Evolutionary conservation across 2,113 vertebrate species (phyloP).

Genomic region (Mola mola): DNA sequence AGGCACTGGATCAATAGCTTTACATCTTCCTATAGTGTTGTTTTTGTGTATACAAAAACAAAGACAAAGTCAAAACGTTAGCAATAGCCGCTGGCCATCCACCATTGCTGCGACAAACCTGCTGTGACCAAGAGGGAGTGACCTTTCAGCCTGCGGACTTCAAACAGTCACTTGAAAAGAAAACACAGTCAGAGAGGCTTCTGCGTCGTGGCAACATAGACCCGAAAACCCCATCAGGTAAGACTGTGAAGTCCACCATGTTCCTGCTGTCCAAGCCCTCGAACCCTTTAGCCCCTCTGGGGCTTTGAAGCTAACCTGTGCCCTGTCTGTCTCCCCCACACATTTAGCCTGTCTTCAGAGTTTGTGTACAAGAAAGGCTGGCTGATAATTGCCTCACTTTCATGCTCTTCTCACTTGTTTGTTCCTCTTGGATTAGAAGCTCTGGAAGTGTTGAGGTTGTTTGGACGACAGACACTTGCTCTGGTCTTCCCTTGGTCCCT

Average conservation of each 20-base stretch:
- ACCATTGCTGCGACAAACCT: slow-evolving; percentile 62
- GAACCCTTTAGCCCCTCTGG: slow-evolving; percentile 69
- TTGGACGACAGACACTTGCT: slow-evolving; percentile 47
- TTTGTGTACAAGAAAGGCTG: slow-evolving; percentile 53
- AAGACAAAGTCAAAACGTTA: slow-evolving; percentile 69
- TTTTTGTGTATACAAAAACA: slow-evolving; percentile 65
- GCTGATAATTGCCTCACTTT: slow-evolving; percentile 69
- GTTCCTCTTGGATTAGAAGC: slow-evolving; percentile 64
- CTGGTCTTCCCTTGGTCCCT: slow-evolving; percentile 30
- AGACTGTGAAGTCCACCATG: slow-evolving; percentile 80
- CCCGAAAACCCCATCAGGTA: slow-evolving; percentile 85
- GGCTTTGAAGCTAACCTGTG: slow-evolving; percentile 76
- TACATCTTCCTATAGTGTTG: slow-evolving; percentile 66
- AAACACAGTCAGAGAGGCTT: slow-evolving; percentile 76
- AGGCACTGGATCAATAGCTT: slow-evolving; percentile 80
- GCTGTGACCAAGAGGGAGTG: slow-evolving; percentile 80
- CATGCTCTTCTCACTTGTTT: slow-evolving; percentile 67
- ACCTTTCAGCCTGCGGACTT: slow-evolving; percentile 79
- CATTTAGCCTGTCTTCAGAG: slow-evolving; percentile 52
- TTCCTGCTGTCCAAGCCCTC: slow-evolving; percentile 72
- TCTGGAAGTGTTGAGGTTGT: slow-evolving; percentile 61
- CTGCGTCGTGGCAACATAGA: slow-evolving; percentile 73
- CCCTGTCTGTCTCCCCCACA: slow-evolving; percentile 45
- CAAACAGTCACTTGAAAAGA: slow-evolving; percentile 82
- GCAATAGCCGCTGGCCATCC: slow-evolving; percentile 69